Evolutionary conservation across 53 echinoderm and acorn worm genomes (phyloP), one percentile per base, ranked within the genome.

Genomic region (Stichopus horrens): DNA sequence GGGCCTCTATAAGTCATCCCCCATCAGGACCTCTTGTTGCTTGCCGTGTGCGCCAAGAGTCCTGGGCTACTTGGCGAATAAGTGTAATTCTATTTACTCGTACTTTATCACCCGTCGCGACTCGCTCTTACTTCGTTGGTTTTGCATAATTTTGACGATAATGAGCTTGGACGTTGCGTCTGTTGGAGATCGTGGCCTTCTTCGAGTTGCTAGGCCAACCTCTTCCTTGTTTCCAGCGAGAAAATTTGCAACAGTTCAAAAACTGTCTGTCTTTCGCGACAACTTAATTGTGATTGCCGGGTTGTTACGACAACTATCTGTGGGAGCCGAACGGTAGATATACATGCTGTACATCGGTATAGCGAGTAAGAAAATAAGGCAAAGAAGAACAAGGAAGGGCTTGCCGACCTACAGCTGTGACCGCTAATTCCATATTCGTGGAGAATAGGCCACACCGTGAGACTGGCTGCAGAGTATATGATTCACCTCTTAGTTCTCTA

Each of bases 81-180:
- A 56, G 13, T 9, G 81, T 81, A 81, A 81, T 81, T 81, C 58
- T 81, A 81, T 81, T 81, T 81, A 81, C 81, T 58, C 81, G 58
- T 54, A 81, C 81, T 81, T 56, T 56, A n/a, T 81, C 81, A 54
- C 81, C 81, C 58, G 81, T 22, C 58, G 81, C 4, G 81, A 21
- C 57, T 81, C 57, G 37, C 81, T 81, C 22, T 57, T 56, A 58
- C 57, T 81, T 81, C 81, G 81, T 81, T 56, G 81, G 81, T 81
- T 81, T 81, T 54, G 58, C 81, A 81, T 81, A 81, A 81, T 81
- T 79, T 81, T 81, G 81, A 81, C 11, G 57, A 57, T 81, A 57
- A 81, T 81, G 81, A 21, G 18, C n/a, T 21, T 21, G 9, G 81
- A 58, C 81, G 57, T 7, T 56, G 56, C 57, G 58, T 23, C 81